phyloP scores from a whole-genome alignment of 2,797 vertebrate genomes.

The Mallotus villosus region DNA sequence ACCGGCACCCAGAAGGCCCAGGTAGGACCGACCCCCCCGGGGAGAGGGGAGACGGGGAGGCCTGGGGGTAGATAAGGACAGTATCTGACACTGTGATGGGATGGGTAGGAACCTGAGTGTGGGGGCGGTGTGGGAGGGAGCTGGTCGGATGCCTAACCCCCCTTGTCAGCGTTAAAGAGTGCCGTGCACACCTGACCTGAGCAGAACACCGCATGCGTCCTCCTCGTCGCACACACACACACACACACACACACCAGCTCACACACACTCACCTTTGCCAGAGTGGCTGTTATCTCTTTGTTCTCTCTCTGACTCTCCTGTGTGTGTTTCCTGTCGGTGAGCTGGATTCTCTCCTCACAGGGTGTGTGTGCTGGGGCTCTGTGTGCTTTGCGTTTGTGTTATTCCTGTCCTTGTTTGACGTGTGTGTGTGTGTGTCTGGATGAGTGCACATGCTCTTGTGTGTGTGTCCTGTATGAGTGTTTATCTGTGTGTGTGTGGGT shows the following conservation, averaged over 20 bases:
- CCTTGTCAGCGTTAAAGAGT: not conserved
- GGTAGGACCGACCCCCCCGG: constrained; percentile 71
- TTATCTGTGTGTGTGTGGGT: constrained; percentile 1
- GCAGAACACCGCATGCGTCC: too few relatives aligned
- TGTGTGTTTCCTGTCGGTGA: not conserved
- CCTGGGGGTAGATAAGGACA: not conserved
- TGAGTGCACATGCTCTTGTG: constrained; percentile 8
- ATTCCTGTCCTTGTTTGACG: not conserved
- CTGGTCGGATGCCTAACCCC: not conserved
- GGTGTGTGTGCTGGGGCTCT: constrained; percentile 11
- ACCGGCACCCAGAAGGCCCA: constrained; percentile 95
- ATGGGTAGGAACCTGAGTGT: too few relatives aligned
- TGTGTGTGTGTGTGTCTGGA: constrained; percentile 10
- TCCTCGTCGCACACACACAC: too few relatives aligned
- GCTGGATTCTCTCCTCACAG: constrained; percentile 5
- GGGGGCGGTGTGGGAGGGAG: not conserved
- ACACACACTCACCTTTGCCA: not conserved
- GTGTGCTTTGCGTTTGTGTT: not conserved
- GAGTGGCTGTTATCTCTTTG: constrained; percentile 7
- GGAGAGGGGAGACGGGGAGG: not conserved
- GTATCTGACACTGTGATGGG: not conserved
- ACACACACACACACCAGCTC: too few relatives aligned
- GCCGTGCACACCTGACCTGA: too few relatives aligned
- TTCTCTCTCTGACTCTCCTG: constrained; percentile 1
- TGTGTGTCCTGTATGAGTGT: constrained; percentile 1